These are phyloP conservation scores for Gymnoscopelus braueri DNA, from an alignment of 2,797 vertebrate genomes.

Conservation along the genomic window DNA sequence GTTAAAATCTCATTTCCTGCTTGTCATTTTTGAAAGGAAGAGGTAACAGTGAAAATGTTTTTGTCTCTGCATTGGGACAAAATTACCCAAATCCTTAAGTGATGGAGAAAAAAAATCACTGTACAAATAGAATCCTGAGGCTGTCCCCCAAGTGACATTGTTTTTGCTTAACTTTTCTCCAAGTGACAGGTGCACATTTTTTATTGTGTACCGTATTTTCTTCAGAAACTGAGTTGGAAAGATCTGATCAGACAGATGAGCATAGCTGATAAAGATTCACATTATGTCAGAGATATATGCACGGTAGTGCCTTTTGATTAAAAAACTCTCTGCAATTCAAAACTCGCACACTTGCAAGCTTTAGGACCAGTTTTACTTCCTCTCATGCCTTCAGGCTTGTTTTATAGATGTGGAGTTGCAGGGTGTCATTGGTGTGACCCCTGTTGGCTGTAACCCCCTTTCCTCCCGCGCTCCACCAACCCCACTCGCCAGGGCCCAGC, in stretches of 20 bases:
- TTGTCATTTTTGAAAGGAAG: slow-evolving; percentile 6
- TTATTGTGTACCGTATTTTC: too few species aligned
- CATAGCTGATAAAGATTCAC: too few species aligned
- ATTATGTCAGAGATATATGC: too few species aligned
- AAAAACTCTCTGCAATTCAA: not conserved
- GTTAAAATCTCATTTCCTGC: slow-evolving; percentile 49
- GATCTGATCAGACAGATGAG: too few species aligned
- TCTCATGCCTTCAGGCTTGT: slow-evolving; percentile 57
- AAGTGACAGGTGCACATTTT: too few species aligned
- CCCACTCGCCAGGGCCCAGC: slow-evolving; percentile 74
- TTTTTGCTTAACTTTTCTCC: too few species aligned
- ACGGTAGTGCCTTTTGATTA: too few species aligned
- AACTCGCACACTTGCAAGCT: slow-evolving; percentile 39
- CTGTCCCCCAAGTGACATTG: too few species aligned
- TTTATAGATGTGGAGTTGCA: slow-evolving; percentile 74
- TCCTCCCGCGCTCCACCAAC: slow-evolving; percentile 36
- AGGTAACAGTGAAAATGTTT: slow-evolving; percentile 4
- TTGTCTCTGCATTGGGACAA: not conserved
- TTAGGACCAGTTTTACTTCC: slow-evolving; percentile 57
- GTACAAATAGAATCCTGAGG: too few species aligned
- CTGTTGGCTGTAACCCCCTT: slow-evolving; percentile 70
- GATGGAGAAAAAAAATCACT: too few species aligned
- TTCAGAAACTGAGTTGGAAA: too few species aligned
- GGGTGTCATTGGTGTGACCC: slow-evolving; percentile 83
- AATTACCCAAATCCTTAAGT: not conserved